Evolutionary conservation across 2,113 vertebrate species (phyloP).

Genomic region (Arvicanthis niloticus): DNA sequence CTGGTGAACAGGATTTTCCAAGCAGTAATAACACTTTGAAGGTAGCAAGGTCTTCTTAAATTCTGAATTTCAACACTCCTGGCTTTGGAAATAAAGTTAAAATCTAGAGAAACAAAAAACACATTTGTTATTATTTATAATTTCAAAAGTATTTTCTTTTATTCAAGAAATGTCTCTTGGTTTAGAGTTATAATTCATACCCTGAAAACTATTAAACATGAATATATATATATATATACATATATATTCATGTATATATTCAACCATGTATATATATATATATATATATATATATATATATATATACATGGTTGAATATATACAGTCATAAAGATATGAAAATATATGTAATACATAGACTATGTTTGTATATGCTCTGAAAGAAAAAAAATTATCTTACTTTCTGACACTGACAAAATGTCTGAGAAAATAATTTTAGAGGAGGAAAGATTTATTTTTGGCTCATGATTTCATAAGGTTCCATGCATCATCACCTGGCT

Average conservation of each 20-base stretch:
- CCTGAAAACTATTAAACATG: no score
- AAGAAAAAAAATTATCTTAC: no score
- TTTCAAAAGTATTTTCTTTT: not conserved
- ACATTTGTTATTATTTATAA: not conserved
- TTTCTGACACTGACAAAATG: not conserved
- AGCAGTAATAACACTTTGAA: not conserved
- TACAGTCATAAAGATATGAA: not conserved
- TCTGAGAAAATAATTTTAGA: not conserved
- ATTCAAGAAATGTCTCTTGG: not conserved
- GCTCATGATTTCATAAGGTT: not conserved
- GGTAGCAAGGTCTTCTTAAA: not conserved
- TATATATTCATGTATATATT: no score
- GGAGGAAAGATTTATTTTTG: not conserved
- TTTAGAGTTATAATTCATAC: not conserved
- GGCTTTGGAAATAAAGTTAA: slow-evolving; percentile 10
- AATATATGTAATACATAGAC: not conserved
- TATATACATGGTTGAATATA: no score
- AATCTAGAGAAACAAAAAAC: not conserved
- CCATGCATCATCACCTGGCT: not conserved
- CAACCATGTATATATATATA: no score
- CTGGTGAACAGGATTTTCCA: not conserved
- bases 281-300: no score
- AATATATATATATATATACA: no score
- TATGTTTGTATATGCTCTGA: not conserved
- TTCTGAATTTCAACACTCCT: not conserved